A percentile compares a stretch with the other conserved stretches of the same genome.
These are phyloP conservation scores for Stenodera caucasica DNA, from an alignment of 2,888 invertebrate species.

Conservation along the genomic window DNA sequence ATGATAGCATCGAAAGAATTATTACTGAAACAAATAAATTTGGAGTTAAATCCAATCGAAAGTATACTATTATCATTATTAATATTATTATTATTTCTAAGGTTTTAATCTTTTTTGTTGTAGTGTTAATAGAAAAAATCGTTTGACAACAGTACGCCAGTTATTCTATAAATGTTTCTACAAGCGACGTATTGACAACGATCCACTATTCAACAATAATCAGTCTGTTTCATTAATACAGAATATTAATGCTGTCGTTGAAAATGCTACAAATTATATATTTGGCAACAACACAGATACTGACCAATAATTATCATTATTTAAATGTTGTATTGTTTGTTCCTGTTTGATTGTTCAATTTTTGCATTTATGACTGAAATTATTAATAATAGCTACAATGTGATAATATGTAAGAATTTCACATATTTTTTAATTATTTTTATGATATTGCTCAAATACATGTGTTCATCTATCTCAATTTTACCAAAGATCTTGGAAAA, in stretches of 20 bases:
- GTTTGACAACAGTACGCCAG: neutral
- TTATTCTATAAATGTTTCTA: neutral
- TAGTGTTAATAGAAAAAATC: neutral
- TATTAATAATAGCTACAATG: too few relatives aligned
- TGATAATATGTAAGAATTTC: too few relatives aligned
- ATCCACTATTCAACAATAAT: neutral
- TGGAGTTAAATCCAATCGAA: neutral
- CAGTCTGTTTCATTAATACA: neutral
- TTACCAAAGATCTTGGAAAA: too few relatives aligned
- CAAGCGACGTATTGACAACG: neutral
- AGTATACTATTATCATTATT: neutral
- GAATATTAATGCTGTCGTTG: neutral
- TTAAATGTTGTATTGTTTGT: too few relatives aligned
- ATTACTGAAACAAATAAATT: neutral
- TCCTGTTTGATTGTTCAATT: too few relatives aligned
- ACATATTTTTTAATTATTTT: too few relatives aligned
- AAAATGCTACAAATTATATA: neutral
- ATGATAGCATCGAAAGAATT: neutral
- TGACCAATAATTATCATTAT: too few relatives aligned
- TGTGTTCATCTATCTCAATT: too few relatives aligned
- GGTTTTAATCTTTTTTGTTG: neutral
- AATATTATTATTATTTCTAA: neutral
- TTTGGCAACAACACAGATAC: too few relatives aligned
- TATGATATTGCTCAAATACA: too few relatives aligned
- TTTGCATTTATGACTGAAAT: too few relatives aligned